Evolutionary conservation across 2,797 vertebrate species (phyloP).

Genomic region (Rousettus madagascariensis): DNA sequence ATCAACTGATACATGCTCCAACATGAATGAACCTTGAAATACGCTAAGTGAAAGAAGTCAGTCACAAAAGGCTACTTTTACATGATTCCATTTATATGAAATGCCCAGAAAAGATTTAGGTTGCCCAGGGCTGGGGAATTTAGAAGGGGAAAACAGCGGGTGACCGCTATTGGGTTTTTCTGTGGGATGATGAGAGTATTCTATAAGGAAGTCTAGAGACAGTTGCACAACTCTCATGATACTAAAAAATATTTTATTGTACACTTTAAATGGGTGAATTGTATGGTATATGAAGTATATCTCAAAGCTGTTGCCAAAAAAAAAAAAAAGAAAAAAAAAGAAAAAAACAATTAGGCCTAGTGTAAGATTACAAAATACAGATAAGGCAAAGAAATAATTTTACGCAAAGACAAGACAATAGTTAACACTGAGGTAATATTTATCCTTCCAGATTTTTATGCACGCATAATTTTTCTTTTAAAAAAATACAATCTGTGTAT

Average conservation of each 20-base stretch:
- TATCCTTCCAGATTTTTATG: background rate
- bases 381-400: background rate
- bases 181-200: background rate
- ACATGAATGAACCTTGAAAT: background rate
- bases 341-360: background rate
- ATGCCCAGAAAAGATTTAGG: background rate
- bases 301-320: background rate
- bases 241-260: background rate
- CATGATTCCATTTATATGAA: background rate
- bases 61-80: background rate
- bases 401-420: background rate
- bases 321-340: background rate
- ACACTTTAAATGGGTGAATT: background rate
- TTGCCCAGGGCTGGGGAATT: background rate
- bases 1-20: background rate
- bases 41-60: background rate
- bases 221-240: background rate
- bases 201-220: background rate
- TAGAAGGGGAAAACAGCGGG: too few relatives aligned
- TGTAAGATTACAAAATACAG: background rate
- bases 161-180: background rate
- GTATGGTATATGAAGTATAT: background rate
- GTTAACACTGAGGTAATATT: background rate
- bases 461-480: background rate
- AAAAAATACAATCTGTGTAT: background rate